Evolutionary conservation across 2,797 vertebrate species (phyloP).

Genomic region (Acipenser transmontanus): DNA sequence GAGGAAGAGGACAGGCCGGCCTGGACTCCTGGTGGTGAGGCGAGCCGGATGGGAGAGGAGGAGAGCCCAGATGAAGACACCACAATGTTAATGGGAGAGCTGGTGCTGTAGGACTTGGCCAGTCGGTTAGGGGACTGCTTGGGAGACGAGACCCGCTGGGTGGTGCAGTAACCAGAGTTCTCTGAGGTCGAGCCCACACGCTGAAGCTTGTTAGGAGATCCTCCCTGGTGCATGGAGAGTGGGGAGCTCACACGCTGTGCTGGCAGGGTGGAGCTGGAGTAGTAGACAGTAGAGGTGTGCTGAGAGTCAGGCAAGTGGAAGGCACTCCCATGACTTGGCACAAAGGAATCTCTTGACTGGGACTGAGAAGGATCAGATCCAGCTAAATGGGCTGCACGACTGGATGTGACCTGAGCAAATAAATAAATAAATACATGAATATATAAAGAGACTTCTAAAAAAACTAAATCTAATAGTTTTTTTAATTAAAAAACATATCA

Average conservation of each 20-base stretch:
- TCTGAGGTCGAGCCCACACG: conserved; percentile 79
- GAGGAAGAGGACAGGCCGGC: conserved; percentile 69
- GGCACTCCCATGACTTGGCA: conserved; percentile 81
- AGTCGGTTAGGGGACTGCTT: conserved; percentile 88
- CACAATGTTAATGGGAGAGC: conserved; percentile 92
- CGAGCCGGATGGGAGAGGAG: conserved; percentile 79
- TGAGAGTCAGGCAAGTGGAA: conserved; percentile 86
- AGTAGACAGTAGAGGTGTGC: conserved; percentile 64
- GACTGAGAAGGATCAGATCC: conserved; percentile 17
- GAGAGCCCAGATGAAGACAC: conserved; percentile 70
- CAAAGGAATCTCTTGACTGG: conserved; percentile 71
- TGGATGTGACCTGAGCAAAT: conserved; percentile 69
- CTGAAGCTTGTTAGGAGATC: conserved; percentile 81
- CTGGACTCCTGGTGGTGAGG: conserved; percentile 78
- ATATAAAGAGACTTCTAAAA: no score
- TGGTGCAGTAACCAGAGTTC: conserved; percentile 69
- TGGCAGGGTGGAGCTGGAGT: conserved; percentile 90
- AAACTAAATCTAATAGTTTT: no score
- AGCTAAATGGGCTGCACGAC: conserved; percentile 75
- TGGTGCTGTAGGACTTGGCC: conserved; percentile 96
- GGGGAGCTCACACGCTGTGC: conserved; percentile 86
- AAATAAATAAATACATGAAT: no score
- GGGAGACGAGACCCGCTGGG: conserved; percentile 83
- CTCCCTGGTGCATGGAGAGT: conserved; percentile 70
- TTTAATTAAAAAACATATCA: no score